phyloP scores from a whole-genome alignment of 2,797 vertebrate species.

The Enteromius unitaeniatus region DNA sequence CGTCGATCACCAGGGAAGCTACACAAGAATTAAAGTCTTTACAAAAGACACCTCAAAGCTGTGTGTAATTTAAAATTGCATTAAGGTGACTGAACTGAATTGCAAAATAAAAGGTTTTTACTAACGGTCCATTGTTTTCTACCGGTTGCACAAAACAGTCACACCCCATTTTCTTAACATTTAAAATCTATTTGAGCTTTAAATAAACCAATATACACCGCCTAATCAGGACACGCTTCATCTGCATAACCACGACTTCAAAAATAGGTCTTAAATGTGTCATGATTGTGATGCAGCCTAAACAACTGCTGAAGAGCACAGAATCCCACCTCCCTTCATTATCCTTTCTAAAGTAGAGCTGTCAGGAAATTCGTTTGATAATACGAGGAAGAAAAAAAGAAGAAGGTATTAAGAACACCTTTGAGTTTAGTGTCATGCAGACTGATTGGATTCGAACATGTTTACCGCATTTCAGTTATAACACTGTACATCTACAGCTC shows the following conservation, averaged over 20 bases:
- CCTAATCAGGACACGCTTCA: not conserved
- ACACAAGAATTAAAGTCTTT: not conserved
- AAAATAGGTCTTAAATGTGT: constrained; percentile 13
- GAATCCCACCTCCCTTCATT: constrained; percentile 34
- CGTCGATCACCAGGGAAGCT: not conserved
- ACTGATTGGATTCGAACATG: not conserved
- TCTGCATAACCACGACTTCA: not conserved
- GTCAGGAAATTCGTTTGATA: constrained; percentile 6
- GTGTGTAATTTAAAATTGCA: not conserved
- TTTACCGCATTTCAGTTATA: constrained; percentile 2
- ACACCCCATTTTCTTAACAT: not conserved
- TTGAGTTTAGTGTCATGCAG: not conserved
- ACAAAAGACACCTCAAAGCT: not conserved
- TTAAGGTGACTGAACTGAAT: not conserved
- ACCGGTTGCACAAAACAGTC: not conserved
- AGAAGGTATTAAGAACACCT: not conserved
- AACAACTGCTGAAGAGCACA: not conserved
- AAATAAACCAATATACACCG: constrained; percentile 3
- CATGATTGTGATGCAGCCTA: constrained; percentile 1
- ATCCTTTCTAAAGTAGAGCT: constrained; percentile 27
- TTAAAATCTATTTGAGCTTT: not conserved
- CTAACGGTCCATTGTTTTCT: not conserved
- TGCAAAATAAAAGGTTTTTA: not conserved
- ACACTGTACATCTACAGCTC: not conserved
- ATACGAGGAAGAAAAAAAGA: not conserved